Percentiles rank a stretch among this genome's conserved stretches.
These are phyloP conservation scores for Acrocephalus arundinaceus DNA, from an alignment of 2,113 vertebrate genomes.

Conservation along the genomic window DNA sequence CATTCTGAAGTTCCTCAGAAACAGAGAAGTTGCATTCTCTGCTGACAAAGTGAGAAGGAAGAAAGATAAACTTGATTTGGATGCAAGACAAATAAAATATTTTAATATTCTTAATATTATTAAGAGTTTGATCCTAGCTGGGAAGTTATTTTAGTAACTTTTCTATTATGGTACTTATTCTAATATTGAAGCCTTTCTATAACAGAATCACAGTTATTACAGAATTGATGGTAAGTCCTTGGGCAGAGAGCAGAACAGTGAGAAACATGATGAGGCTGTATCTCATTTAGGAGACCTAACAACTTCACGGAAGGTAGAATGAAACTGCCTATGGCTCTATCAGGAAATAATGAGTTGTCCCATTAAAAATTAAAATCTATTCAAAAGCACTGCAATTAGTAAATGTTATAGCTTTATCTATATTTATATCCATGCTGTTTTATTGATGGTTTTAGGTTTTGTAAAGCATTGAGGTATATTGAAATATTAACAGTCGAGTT, in stretches of 20 bases:
- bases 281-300: not conserved
- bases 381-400: not conserved
- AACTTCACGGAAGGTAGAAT: not conserved
- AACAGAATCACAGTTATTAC: not conserved
- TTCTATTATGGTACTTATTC: conserved; percentile 7
- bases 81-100: not conserved
- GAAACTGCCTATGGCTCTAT: not conserved
- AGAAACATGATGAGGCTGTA: not conserved
- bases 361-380: not conserved
- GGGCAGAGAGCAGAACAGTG: not conserved
- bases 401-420: not conserved
- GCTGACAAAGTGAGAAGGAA: not conserved
- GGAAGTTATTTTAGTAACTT: not conserved
- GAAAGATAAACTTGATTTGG: not conserved
- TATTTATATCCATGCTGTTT: not conserved
- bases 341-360: not conserved
- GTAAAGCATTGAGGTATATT: not conserved
- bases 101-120: not conserved
- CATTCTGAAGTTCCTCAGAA: not conserved
- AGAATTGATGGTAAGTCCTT: not conserved
- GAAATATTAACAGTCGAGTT: not conserved
- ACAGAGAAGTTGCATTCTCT: not conserved
- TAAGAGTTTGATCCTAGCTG: not conserved
- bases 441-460: not conserved
- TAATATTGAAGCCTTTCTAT: not conserved